phyloP scores from a whole-genome alignment of 2,888 invertebrate species.

The Hyposoter didymator region DNA sequence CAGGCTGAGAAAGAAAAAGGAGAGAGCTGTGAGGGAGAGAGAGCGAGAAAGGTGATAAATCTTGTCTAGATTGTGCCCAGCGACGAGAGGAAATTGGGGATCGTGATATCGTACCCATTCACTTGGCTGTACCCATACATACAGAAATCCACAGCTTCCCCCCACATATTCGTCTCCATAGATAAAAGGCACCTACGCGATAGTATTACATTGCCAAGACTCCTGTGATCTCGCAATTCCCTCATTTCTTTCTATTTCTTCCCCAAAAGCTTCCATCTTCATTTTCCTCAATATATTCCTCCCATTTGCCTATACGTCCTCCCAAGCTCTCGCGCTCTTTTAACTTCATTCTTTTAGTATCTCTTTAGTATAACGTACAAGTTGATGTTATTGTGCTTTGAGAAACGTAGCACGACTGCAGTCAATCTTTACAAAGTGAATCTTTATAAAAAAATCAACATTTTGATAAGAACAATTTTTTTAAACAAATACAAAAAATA shows the following conservation, averaged over 20 bases:
- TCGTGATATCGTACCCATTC: conserved; percentile 68
- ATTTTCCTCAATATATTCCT: conserved; percentile 6
- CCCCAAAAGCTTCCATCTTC: neutral
- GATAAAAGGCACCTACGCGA: conserved; percentile 29
- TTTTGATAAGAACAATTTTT: too few relatives aligned
- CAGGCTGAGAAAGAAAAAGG: conserved; percentile 13
- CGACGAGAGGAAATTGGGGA: conserved; percentile 70
- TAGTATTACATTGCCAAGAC: conserved; percentile 43
- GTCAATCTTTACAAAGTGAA: neutral
- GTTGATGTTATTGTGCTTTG: neutral
- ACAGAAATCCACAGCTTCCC: neutral
- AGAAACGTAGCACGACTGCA: neutral
- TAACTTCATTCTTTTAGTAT: neutral
- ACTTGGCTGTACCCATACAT: conserved; percentile 32
- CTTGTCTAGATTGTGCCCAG: conserved; percentile 66
- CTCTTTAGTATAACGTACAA: conserved; percentile 8
- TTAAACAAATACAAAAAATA: too few relatives aligned
- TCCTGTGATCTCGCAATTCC: conserved; percentile 32
- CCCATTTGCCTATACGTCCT: conserved; percentile 28
- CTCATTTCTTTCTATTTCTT: conserved; percentile 33
- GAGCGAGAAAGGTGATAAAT: conserved; percentile 65
- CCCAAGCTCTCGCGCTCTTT: neutral
- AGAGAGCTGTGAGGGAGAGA: neutral
- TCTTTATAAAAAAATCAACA: too few relatives aligned
- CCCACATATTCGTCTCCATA: conserved; percentile 5